These are phyloP conservation scores for Archegozetes longisetosus DNA, from an alignment of 1,140 invertebrate genomes.

Conservation along the genomic window DNA sequence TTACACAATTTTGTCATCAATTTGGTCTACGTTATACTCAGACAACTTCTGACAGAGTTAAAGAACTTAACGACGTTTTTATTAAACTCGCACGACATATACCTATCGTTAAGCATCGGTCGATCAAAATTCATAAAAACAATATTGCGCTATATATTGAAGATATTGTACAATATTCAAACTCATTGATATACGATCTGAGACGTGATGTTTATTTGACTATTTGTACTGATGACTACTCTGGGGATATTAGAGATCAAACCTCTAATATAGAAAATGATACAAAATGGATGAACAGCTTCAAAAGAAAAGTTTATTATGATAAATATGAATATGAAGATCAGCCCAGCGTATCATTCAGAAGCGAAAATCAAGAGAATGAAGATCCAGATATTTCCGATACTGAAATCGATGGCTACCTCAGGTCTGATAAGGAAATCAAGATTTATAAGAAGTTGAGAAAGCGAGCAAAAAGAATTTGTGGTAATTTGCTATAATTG, in stretches of 20 bases:
- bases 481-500: too few species aligned
- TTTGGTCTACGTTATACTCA: neutral
- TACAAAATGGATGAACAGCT: neutral
- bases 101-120: neutral
- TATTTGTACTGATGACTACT: neutral
- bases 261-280: too few species aligned
- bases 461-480: too few species aligned
- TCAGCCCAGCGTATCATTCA: neutral
- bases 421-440: neutral
- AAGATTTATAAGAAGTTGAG: neutral
- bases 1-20: neutral
- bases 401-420: neutral
- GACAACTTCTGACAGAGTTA: neutral
- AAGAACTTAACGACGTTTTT: neutral
- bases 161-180: neutral
- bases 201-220: neutral
- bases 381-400: neutral
- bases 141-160: neutral
- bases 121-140: neutral
- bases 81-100: neutral
- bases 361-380: neutral
- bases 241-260: too few species aligned
- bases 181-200: neutral
- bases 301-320: neutral
- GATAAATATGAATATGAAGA: neutral